Conservation (phyloP, 2,113 vertebrate species). For the Ictalurus furcatus region DNA sequence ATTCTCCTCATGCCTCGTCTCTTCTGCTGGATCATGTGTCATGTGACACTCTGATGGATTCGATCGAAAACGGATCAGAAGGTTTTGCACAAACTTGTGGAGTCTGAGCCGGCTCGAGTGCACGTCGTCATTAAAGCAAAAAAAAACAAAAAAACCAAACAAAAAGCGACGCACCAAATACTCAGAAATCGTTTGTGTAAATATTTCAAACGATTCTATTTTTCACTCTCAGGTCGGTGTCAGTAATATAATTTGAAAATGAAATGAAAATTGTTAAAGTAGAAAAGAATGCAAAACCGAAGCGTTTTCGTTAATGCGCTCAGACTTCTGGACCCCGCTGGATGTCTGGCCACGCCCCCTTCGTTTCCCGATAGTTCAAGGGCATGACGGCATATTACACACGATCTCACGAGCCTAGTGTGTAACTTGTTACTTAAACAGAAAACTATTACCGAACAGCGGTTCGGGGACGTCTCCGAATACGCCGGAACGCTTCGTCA, state of each 20-base stretch:
- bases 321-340: not conserved
- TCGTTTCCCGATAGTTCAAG: not conserved
- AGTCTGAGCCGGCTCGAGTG: not conserved
- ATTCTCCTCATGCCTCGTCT: not conserved
- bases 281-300: not conserved
- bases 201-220: not conserved
- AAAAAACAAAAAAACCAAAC: too few relatives aligned
- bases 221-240: not conserved
- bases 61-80: not conserved
- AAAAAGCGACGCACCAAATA: too few relatives aligned
- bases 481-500: not conserved
- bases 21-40: not conserved
- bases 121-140: not conserved
- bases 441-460: not conserved
- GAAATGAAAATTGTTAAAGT: not conserved
- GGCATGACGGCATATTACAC: not conserved
- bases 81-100: not conserved
- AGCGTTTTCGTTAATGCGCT: not conserved
- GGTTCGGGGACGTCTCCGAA: not conserved
- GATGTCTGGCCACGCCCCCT: not conserved
- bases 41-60: not conserved
- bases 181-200: not conserved
- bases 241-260: not conserved
- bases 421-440: not conserved
- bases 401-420: not conserved